phyloP scores from a whole-genome alignment of 1,140 invertebrate species.

The Listronotus oregonensis region DNA sequence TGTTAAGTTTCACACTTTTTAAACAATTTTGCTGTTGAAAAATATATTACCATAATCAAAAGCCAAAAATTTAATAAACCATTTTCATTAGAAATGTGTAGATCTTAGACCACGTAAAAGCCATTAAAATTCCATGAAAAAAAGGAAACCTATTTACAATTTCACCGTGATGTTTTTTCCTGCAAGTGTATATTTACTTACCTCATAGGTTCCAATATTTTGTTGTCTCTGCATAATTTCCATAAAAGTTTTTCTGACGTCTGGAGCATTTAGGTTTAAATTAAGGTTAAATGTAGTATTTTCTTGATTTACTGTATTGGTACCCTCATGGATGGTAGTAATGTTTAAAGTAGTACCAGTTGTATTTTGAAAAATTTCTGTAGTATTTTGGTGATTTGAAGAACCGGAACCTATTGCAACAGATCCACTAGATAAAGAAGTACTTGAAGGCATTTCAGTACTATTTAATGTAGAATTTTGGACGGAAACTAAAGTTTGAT shows the following conservation, averaged over 20 bases:
- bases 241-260: constrained; percentile 27
- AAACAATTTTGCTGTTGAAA: too few relatives aligned
- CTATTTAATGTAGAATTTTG: background rate
- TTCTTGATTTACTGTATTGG: constrained; percentile 1
- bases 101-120: too few relatives aligned
- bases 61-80: too few relatives aligned
- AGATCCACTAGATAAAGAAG: too few relatives aligned
- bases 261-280: constrained; percentile 21
- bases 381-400: too few relatives aligned
- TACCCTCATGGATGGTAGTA: background rate
- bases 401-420: too few relatives aligned
- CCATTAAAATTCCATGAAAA: too few relatives aligned
- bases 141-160: too few relatives aligned
- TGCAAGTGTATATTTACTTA: constrained; percentile 1
- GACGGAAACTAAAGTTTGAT: background rate
- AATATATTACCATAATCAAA: too few relatives aligned
- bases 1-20: too few relatives aligned
- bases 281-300: constrained; percentile 19
- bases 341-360: background rate
- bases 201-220: background rate
- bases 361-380: background rate
- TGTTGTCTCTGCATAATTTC: constrained; percentile 34
- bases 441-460: background rate
- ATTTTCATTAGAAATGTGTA: too few relatives aligned
- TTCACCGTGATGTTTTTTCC: too few relatives aligned